Conservation (phyloP, 2,113 vertebrate genomes). For the Scartelaos histophorus region DNA sequence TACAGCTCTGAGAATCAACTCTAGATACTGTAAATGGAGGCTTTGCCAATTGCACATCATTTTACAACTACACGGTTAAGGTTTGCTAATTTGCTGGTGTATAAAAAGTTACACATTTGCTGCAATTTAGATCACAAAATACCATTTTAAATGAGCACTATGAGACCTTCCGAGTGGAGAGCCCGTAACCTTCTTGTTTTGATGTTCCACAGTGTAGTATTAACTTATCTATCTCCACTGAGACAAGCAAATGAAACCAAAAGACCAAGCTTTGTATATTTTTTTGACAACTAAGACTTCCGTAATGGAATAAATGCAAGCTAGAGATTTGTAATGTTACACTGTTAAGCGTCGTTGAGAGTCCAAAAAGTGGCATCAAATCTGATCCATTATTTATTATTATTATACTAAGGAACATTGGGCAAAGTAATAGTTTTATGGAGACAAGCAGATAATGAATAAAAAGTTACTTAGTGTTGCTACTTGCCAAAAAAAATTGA, state of each 20-base stretch:
- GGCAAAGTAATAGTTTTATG: background rate
- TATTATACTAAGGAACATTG: background rate
- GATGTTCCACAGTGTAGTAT: background rate
- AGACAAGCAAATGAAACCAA: too few relatives aligned
- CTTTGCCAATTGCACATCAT: background rate
- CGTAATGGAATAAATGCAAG: background rate
- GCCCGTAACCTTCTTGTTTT: too few relatives aligned
- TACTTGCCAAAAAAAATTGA: too few relatives aligned
- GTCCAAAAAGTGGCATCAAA: too few relatives aligned
- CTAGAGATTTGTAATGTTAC: background rate
- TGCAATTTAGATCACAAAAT: background rate
- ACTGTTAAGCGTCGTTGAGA: too few relatives aligned
- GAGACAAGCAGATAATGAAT: background rate
- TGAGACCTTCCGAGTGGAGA: background rate
- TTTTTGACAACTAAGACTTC: background rate
- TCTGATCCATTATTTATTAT: too few relatives aligned
- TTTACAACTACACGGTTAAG: background rate
- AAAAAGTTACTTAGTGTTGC: too few relatives aligned
- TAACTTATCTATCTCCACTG: background rate
- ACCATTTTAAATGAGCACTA: background rate
- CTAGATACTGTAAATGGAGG: background rate
- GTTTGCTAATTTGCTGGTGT: background rate
- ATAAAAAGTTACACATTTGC: background rate
- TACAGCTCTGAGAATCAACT: slow-evolving; percentile 16
- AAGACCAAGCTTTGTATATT: too few relatives aligned